Conservation (phyloP, 1,140 invertebrate genomes). For the Temnothorax longispinosus region DNA sequence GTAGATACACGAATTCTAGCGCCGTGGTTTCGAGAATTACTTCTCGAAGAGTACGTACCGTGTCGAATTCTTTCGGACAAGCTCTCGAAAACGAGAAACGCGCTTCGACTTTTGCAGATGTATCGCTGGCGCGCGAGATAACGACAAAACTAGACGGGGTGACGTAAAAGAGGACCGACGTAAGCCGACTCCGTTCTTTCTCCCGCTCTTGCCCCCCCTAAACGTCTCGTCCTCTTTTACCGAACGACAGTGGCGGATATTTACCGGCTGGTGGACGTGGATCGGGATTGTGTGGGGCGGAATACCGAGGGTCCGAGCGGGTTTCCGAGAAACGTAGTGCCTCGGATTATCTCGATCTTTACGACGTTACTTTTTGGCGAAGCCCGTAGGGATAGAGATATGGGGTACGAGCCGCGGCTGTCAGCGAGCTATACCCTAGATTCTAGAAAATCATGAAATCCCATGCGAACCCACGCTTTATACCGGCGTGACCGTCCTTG, state of each 20-base stretch:
- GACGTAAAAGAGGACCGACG: constrained; percentile 9
- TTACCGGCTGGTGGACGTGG: constrained; percentile 67
- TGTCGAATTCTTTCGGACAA: not conserved
- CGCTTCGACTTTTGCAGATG: constrained; percentile 22
- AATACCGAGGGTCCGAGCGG: constrained; percentile 49
- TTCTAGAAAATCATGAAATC: constrained; percentile 43
- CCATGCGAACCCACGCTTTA: not conserved
- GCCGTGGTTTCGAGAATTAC: not conserved
- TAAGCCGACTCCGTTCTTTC: constrained; percentile 41
- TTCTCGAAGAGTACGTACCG: not conserved
- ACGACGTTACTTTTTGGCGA: constrained; percentile 73
- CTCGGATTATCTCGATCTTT: constrained; percentile 74
- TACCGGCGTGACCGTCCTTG: not conserved
- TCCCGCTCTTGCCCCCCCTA: too few relatives aligned
- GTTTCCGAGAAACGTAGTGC: constrained; percentile 64
- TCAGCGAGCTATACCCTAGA: not conserved
- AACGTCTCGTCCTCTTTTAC: not conserved
- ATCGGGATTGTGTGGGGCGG: constrained; percentile 55
- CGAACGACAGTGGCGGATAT: constrained; percentile 65
- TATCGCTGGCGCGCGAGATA: constrained; percentile 1
- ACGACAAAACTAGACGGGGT: not conserved
- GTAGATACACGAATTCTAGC: not conserved
- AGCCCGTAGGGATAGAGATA: constrained; percentile 56
- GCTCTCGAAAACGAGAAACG: not conserved
- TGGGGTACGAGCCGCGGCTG: not conserved